A percentile compares a stretch with the other conserved stretches of the same genome.
phyloP scores from a whole-genome alignment of 2,113 vertebrate genomes.

The Dromiciops gliroides region DNA sequence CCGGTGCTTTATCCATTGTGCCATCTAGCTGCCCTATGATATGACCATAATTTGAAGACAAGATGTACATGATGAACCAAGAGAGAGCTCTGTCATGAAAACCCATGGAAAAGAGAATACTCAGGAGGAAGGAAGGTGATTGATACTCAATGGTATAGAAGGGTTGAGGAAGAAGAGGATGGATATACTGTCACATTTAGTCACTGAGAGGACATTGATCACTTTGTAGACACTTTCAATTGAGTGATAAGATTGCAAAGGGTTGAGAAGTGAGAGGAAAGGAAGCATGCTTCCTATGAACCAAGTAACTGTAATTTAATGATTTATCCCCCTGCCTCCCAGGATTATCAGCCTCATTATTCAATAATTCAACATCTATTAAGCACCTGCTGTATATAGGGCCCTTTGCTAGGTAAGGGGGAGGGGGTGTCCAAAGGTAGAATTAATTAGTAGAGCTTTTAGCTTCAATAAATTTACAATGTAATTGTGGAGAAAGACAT shows the following conservation, averaged over 20 bases:
- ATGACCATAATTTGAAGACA: not conserved
- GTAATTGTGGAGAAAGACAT: not conserved
- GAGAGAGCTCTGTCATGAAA: not conserved
- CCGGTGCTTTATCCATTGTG: too few species aligned
- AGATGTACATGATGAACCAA: not conserved
- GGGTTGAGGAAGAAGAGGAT: not conserved
- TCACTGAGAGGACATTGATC: not conserved
- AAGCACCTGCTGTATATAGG: not conserved
- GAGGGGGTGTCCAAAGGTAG: not conserved
- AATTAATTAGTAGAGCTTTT: not conserved
- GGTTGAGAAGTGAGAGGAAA: not conserved
- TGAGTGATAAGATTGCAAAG: not conserved
- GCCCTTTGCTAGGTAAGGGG: not conserved
- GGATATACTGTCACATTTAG: not conserved
- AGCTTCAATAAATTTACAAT: not conserved
- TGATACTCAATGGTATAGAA: not conserved
- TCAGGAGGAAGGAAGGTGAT: not conserved
- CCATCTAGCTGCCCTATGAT: too few species aligned
- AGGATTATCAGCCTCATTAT: not conserved
- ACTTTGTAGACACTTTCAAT: not conserved
- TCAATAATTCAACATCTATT: constrained; percentile 1
- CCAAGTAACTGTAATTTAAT: not conserved
- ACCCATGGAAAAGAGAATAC: not conserved
- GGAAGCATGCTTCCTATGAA: not conserved
- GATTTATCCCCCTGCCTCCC: not conserved